These are phyloP conservation scores for Maylandia zebra DNA, from an alignment of 2,113 vertebrate species.

Conservation along the genomic window DNA sequence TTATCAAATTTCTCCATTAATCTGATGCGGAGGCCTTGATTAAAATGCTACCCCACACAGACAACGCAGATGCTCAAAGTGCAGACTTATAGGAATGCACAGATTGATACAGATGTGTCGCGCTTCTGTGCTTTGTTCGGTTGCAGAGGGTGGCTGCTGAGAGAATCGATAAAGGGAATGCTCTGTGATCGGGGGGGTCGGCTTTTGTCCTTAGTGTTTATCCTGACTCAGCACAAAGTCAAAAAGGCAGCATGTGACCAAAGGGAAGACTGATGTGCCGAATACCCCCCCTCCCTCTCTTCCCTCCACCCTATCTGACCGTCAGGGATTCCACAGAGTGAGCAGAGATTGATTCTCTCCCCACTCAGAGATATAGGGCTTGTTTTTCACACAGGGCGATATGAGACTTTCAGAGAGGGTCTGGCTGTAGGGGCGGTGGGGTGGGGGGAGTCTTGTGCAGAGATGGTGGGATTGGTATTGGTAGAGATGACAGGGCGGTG, in stretches of 20 bases:
- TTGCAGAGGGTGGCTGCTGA: slow-evolving; percentile 13
- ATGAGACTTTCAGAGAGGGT: slow-evolving; percentile 41
- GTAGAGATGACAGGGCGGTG: slow-evolving; percentile 45
- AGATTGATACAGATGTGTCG: slow-evolving; percentile 54
- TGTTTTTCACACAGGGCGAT: slow-evolving; percentile 53
- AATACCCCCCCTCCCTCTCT: background rate
- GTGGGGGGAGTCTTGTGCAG: background rate
- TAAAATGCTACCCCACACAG: slow-evolving; percentile 55
- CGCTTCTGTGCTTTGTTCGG: background rate
- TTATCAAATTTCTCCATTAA: slow-evolving; percentile 69
- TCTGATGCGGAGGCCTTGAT: slow-evolving; percentile 59
- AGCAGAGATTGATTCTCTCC: slow-evolving; percentile 57
- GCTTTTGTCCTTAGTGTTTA: slow-evolving; percentile 46
- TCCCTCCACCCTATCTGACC: background rate
- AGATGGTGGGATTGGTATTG: slow-evolving; percentile 34
- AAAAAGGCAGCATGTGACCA: slow-evolving; percentile 50
- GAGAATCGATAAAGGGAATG: slow-evolving; percentile 42
- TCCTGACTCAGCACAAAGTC: slow-evolving; percentile 57
- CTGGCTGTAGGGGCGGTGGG: background rate
- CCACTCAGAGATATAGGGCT: slow-evolving; percentile 45
- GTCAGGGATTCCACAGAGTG: slow-evolving; percentile 43
- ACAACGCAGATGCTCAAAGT: slow-evolving; percentile 42
- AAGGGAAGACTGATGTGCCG: slow-evolving; percentile 44
- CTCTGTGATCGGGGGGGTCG: background rate
- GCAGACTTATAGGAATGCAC: slow-evolving; percentile 40